Evolutionary conservation across 2,888 invertebrate genomes (phyloP).

Genomic region (Cordilura impudica): DNA sequence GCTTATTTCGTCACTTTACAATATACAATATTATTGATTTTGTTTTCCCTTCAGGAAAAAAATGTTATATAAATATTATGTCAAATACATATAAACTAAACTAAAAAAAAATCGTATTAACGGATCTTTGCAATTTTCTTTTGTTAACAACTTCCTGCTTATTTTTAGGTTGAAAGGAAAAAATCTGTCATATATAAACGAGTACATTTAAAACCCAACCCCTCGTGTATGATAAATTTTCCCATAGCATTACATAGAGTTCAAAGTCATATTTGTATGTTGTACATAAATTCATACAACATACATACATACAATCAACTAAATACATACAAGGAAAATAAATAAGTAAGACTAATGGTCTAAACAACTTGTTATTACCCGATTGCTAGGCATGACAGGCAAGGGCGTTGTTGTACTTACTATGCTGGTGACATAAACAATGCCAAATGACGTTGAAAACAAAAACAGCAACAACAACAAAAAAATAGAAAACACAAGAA

Average conservation of each 20-base stretch:
- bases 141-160: constrained; percentile 45
- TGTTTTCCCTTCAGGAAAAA: no score
- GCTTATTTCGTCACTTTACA: no score
- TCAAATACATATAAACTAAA: no score
- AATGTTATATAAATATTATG: no score
- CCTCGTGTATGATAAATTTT: background rate
- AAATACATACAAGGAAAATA: background rate
- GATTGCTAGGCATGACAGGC: constrained; percentile 20
- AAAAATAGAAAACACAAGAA: background rate
- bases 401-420: constrained; percentile 26
- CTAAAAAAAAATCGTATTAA: background rate
- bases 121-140: constrained; percentile 55
- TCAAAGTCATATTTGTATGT: background rate
- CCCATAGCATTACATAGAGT: background rate
- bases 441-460: background rate
- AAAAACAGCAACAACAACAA: background rate
- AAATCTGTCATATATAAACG: constrained; percentile 12
- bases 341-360: constrained; percentile 14
- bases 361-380: constrained; percentile 13
- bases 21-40: no score
- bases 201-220: background rate
- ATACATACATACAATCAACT: background rate
- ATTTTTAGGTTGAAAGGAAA: background rate
- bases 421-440: background rate
- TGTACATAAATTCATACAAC: background rate